Percentiles rank a stretch among this genome's conserved stretches.
These are phyloP conservation scores for Flexamia atlantica DNA, from an alignment of 2,888 invertebrate species.

Conservation along the genomic window DNA sequence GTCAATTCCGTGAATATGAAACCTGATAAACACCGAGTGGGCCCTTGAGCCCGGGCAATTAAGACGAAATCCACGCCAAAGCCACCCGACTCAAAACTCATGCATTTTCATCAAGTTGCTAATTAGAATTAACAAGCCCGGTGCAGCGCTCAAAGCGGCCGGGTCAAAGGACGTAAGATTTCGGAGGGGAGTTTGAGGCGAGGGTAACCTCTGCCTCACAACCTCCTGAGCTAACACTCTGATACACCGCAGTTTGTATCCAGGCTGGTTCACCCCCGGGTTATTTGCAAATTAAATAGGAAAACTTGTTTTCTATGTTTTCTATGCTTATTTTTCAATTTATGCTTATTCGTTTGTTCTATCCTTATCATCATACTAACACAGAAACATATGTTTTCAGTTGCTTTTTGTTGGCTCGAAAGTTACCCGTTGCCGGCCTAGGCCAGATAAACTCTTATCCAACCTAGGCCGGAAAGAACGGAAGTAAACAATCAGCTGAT, in stretches of 20 bases:
- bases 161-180: slow-evolving; percentile 62
- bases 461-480: too few species aligned
- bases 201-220: slow-evolving; percentile 34
- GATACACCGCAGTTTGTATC: neutral
- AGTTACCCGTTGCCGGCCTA: too few species aligned
- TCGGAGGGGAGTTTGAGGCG: slow-evolving; percentile 39
- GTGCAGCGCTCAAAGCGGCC: slow-evolving; percentile 56
- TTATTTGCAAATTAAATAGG: too few species aligned
- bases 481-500: too few species aligned
- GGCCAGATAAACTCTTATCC: too few species aligned
- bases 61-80: slow-evolving; percentile 49
- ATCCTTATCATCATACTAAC: too few species aligned
- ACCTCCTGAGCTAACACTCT: slow-evolving; percentile 58
- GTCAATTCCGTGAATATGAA: slow-evolving; percentile 33
- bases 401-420: too few species aligned
- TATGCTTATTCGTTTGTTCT: too few species aligned
- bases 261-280: too few species aligned
- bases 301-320: too few species aligned
- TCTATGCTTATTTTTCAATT: too few species aligned
- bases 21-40: slow-evolving; percentile 2
- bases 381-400: too few species aligned
- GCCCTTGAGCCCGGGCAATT: slow-evolving; percentile 47
- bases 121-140: slow-evolving; percentile 61
- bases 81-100: slow-evolving; percentile 60
- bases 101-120: slow-evolving; percentile 61